These are phyloP conservation scores for Orgyia antiqua DNA, from an alignment of 2,888 invertebrate species.

Conservation along the genomic window DNA sequence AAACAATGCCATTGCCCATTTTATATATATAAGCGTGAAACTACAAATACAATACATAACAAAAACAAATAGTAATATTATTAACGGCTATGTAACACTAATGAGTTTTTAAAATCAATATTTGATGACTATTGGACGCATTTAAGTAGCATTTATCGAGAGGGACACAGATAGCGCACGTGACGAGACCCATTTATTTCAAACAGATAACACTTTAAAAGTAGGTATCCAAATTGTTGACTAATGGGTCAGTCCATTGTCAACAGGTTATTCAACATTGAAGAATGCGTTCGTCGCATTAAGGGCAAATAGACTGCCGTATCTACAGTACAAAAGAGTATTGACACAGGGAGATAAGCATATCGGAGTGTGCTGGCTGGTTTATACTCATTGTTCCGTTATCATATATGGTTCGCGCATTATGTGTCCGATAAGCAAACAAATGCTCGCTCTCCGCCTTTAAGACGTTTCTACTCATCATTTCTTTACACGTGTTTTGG, in stretches of 20 bases:
- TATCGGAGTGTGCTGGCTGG: slow-evolving; percentile 63
- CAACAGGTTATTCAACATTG: slow-evolving; percentile 55
- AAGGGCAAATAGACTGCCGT: slow-evolving; percentile 70
- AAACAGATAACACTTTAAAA: slow-evolving; percentile 42
- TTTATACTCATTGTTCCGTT: slow-evolving; percentile 72
- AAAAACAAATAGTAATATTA: no score
- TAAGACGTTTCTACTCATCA: slow-evolving; percentile 25
- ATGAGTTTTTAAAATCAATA: slow-evolving; percentile 7
- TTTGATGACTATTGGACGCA: slow-evolving; percentile 3
- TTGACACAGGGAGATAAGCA: slow-evolving; percentile 70
- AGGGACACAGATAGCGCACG: slow-evolving; percentile 26
- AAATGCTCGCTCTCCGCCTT: slow-evolving; percentile 43
- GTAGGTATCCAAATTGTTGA: slow-evolving; percentile 33
- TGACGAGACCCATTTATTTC: slow-evolving; percentile 30
- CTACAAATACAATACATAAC: no score
- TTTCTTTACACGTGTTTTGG: slow-evolving; percentile 12
- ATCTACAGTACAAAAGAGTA: slow-evolving; percentile 74
- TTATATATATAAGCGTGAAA: no score
- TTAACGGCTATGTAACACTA: no score
- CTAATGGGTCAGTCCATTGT: slow-evolving; percentile 65
- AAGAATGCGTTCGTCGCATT: slow-evolving; percentile 67
- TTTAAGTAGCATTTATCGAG: slow-evolving; percentile 30
- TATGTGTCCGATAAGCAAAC: slow-evolving; percentile 71
- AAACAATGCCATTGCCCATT: no score
- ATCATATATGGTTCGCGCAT: slow-evolving; percentile 67